A percentile compares a stretch with the other conserved stretches of the same genome.
Evolutionary conservation across 2,888 invertebrate species (phyloP).

Genomic region (Augiades crinisus): DNA sequence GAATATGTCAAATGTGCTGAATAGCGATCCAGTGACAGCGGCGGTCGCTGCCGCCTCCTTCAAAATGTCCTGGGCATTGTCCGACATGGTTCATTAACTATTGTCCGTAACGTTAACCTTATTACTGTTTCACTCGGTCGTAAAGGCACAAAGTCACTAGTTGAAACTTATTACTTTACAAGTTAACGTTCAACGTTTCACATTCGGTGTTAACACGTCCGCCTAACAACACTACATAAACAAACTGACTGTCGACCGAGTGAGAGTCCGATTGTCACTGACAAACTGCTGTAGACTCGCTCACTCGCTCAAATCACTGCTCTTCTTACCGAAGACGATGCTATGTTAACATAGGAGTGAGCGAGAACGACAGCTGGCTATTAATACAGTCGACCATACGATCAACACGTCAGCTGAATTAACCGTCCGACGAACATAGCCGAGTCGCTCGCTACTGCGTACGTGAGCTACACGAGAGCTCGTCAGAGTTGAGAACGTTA

Average conservation of each 20-base stretch:
- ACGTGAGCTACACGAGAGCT: not conserved
- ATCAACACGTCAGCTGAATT: conserved; percentile 3
- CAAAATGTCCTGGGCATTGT: conserved; percentile 65
- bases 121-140: conserved; percentile 47
- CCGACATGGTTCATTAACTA: conserved; percentile 74
- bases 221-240: conserved; percentile 35
- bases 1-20: conserved; percentile 87
- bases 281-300: conserved; percentile 9
- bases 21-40: conserved; percentile 84
- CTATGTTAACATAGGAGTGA: conserved; percentile 10
- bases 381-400: not conserved
- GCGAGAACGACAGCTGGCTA: conserved; percentile 15
- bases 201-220: conserved; percentile 34
- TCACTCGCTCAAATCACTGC: conserved; percentile 6
- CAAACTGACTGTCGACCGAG: conserved; percentile 28
- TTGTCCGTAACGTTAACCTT: conserved; percentile 43
- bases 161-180: conserved; percentile 41
- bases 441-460: conserved; percentile 8
- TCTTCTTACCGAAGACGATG: not conserved
- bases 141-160: conserved; percentile 56
- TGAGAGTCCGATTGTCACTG: not conserved
- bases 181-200: conserved; percentile 38
- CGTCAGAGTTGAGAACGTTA: not conserved
- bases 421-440: conserved; percentile 18
- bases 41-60: conserved; percentile 80